Conservation (phyloP, 2,113 vertebrate species). For the Manacus vitellinus region DNA sequence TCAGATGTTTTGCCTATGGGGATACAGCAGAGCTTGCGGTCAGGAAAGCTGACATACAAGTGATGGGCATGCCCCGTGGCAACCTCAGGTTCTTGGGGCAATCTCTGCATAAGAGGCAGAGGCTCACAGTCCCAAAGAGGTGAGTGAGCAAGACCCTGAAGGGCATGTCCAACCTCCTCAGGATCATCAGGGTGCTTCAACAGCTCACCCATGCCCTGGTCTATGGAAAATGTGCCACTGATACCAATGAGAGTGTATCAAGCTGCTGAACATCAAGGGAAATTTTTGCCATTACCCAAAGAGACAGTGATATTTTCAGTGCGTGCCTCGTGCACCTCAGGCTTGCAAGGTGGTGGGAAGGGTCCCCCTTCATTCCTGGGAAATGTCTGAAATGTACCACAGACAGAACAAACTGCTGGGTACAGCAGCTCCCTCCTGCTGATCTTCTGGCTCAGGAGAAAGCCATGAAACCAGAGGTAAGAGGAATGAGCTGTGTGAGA, state of each 20-base stretch:
- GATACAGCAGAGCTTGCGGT: neutral
- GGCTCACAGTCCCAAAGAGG: neutral
- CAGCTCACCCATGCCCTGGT: neutral
- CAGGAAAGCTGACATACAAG: neutral
- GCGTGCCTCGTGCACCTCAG: neutral
- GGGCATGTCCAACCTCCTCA: neutral
- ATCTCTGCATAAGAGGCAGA: neutral
- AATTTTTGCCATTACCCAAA: neutral
- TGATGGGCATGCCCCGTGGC: rapidly evolving
- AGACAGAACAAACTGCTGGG: neutral
- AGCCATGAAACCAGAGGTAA: neutral
- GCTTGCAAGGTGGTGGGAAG: neutral
- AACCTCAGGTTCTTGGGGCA: neutral
- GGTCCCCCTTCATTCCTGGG: rapidly evolving
- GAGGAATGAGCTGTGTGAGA: rapidly evolving
- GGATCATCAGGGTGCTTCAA: neutral
- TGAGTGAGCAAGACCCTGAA: neutral
- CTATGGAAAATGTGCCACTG: neutral
- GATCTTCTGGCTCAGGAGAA: neutral
- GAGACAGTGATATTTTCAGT: neutral
- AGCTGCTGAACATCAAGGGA: neutral
- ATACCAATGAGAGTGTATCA: neutral
- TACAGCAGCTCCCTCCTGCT: neutral
- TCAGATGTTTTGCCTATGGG: neutral
- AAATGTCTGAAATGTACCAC: neutral